Percentiles rank a stretch among this genome's conserved stretches.
phyloP scores from a whole-genome alignment of 2,888 invertebrate species.

The Tribolium freemani region DNA sequence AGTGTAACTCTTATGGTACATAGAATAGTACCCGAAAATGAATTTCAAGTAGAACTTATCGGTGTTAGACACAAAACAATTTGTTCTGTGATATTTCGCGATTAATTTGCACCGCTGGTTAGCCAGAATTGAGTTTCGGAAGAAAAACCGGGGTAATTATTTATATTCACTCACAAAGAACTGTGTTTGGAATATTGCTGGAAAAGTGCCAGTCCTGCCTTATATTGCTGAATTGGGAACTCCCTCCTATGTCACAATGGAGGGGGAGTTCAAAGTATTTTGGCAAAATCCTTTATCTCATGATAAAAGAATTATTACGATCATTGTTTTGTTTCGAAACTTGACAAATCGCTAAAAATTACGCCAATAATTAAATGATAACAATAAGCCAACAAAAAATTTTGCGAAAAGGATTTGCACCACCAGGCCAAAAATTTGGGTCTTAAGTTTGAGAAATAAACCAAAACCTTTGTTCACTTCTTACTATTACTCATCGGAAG shows the following conservation, averaged over 20 bases:
- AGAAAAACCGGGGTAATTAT: not conserved
- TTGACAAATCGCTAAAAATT: not conserved
- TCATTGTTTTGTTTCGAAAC: conserved; percentile 10
- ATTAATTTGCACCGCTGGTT: conserved; percentile 64
- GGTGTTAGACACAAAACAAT: conserved; percentile 69
- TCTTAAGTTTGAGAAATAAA: too few species aligned
- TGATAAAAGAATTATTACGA: not conserved
- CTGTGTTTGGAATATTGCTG: conserved; percentile 11
- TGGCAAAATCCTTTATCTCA: conserved; percentile 9
- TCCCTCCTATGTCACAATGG: conserved; percentile 13
- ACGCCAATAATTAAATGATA: not conserved
- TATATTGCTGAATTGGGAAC: conserved; percentile 8
- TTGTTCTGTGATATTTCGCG: conserved; percentile 72
- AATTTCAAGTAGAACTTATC: conserved; percentile 63
- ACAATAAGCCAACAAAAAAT: not conserved
- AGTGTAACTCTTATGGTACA: conserved; percentile 68
- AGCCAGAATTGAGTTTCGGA: conserved; percentile 58
- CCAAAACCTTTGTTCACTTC: not conserved
- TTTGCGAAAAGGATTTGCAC: not conserved
- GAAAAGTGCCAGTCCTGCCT: conserved; percentile 22
- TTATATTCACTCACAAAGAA: conserved; percentile 21
- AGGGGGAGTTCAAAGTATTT: conserved; percentile 29
- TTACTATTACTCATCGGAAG: conserved; percentile 1
- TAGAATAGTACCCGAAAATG: conserved; percentile 66
- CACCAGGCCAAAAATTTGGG: not conserved